Evolutionary conservation across 2,113 vertebrate genomes (phyloP).

Genomic region (Lasiurus cinereus): DNA sequence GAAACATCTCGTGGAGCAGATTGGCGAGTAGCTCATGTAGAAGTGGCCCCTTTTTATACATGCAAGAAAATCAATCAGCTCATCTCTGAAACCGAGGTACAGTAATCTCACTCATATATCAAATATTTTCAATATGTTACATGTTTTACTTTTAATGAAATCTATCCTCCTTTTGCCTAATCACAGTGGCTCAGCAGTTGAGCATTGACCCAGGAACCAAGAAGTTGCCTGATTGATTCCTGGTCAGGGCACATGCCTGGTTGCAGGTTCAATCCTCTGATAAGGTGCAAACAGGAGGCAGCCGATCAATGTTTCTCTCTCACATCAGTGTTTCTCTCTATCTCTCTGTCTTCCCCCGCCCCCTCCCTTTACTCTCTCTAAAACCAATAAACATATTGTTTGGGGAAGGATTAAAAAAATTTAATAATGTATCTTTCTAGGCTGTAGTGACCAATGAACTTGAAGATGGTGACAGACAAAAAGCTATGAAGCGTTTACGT

Average conservation of each 20-base stretch:
- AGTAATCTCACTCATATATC: background rate
- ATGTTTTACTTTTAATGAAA: conserved; percentile 48
- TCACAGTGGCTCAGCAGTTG: background rate
- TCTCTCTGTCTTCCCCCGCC: background rate
- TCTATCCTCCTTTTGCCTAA: conserved; percentile 43
- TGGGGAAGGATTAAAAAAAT: background rate
- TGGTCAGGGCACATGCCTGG: background rate
- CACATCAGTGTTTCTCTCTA: background rate
- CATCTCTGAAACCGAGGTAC: conserved; percentile 98
- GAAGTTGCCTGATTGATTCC: background rate
- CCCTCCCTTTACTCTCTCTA: background rate
- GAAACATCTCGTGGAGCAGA: conserved; percentile 96
- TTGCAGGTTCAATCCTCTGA: background rate
- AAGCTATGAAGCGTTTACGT: conserved; percentile 98
- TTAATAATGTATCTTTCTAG: conserved; percentile 85
- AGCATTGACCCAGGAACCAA: background rate
- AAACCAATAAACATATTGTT: background rate
- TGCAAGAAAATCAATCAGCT: conserved; percentile 99
- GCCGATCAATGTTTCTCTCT: background rate
- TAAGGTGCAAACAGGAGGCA: background rate
- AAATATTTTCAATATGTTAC: background rate
- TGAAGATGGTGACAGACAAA: conserved; percentile 98
- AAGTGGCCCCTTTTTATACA: conserved; percentile 98
- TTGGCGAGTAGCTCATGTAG: conserved; percentile 97
- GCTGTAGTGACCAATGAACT: conserved; percentile 97